Percentiles rank a stretch among this genome's conserved stretches.
These are phyloP conservation scores for Takifugu rubripes DNA, from an alignment of 2,797 vertebrate genomes.

Conservation along the genomic window DNA sequence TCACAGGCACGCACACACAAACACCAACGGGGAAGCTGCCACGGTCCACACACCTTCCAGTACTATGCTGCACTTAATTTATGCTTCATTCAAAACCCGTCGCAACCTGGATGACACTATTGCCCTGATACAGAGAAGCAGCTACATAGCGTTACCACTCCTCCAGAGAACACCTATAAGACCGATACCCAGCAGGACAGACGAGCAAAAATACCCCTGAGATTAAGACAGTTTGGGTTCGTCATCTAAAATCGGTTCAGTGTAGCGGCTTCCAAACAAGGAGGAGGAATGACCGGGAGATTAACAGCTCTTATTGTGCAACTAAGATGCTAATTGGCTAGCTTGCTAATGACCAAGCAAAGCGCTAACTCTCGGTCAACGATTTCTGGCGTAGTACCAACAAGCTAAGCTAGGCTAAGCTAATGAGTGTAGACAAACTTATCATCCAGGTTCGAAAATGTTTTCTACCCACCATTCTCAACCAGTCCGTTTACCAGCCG, in stretches of 20 bases:
- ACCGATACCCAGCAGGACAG: constrained; percentile 25
- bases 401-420: constrained; percentile 56
- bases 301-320: constrained; percentile 47
- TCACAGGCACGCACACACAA: constrained; percentile 12
- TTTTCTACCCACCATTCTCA: constrained; percentile 39
- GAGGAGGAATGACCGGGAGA: constrained; percentile 28
- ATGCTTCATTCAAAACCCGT: constrained; percentile 9
- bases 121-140: constrained; percentile 44
- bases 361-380: constrained; percentile 48
- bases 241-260: constrained; percentile 4
- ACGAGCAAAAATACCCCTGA: constrained; percentile 30
- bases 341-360: constrained; percentile 34
- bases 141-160: constrained; percentile 46
- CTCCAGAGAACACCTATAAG: constrained; percentile 34
- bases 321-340: constrained; percentile 62
- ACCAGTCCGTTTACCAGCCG: constrained; percentile 47
- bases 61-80: constrained; percentile 8
- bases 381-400: constrained; percentile 54
- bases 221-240: constrained; percentile 8
- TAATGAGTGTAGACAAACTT: constrained; percentile 66
- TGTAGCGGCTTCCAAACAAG: constrained; percentile 14
- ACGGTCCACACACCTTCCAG: constrained; percentile 5
- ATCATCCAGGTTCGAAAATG: constrained; percentile 38
- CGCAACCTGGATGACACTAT: constrained; percentile 32
- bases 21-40: constrained; percentile 10